A percentile compares a stretch with the other conserved stretches of the same genome.
phyloP scores from a whole-genome alignment of 1,140 invertebrate genomes.

The Chlorops oryzae region DNA sequence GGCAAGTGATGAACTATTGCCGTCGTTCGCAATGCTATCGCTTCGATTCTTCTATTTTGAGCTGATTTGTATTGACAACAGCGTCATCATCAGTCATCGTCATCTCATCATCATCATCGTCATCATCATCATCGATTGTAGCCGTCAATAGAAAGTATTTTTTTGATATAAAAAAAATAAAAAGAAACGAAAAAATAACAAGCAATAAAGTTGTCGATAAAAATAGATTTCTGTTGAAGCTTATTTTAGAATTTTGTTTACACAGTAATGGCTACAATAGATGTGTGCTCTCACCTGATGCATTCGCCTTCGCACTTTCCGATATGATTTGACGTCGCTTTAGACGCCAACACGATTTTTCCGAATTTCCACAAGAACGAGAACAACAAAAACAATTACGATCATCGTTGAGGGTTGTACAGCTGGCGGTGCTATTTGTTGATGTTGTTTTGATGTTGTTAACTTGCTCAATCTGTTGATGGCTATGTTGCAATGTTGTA shows the following conservation, averaged over 20 bases:
- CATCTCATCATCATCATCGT: background rate
- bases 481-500: background rate
- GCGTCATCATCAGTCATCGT: too few species aligned
- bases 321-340: constrained; percentile 14
- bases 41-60: too few species aligned
- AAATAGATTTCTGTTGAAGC: too few species aligned
- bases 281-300: constrained; percentile 15
- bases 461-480: too few species aligned
- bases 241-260: too few species aligned
- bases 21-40: background rate
- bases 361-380: background rate
- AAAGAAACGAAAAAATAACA: too few species aligned
- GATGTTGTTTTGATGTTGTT: background rate
- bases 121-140: background rate
- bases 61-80: too few species aligned
- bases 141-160: background rate
- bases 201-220: too few species aligned
- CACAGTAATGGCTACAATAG: too few species aligned
- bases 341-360: constrained; percentile 15
- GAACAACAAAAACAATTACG: constrained; percentile 14
- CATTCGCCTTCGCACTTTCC: constrained; percentile 16
- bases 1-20: constrained; percentile 7
- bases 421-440: background rate
- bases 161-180: too few species aligned
- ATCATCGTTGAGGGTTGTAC: background rate